Conservation (phyloP, 2,797 vertebrate species). For the Gambusia yucatana region DNA sequence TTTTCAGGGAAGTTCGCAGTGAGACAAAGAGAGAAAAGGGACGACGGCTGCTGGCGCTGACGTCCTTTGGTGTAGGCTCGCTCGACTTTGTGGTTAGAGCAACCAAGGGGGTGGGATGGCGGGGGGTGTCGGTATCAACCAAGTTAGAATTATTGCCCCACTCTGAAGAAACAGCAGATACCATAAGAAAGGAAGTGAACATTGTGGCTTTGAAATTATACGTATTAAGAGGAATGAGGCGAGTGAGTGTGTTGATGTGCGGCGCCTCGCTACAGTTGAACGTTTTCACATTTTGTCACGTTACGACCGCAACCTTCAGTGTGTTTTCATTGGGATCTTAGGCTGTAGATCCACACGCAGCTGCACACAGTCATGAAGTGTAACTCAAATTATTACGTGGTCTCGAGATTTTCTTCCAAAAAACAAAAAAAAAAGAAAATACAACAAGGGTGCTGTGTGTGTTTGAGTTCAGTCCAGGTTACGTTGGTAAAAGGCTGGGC, state of each 20-base stretch:
- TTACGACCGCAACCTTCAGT: neutral
- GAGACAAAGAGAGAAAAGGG: constrained; percentile 27
- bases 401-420: neutral
- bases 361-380: neutral
- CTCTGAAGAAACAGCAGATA: constrained; percentile 46
- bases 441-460: neutral
- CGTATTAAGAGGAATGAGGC: constrained; percentile 32
- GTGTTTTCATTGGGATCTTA: neutral
- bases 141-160: constrained; percentile 56
- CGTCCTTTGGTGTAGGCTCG: constrained; percentile 31
- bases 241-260: constrained; percentile 12
- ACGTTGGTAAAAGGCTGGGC: neutral
- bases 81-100: constrained; percentile 29
- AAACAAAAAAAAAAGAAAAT: too few relatives aligned
- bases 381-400: neutral
- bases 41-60: constrained; percentile 15
- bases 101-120: constrained; percentile 10
- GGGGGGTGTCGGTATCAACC: constrained; percentile 8
- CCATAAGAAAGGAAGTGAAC: constrained; percentile 28
- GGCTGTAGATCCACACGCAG: neutral
- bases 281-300: constrained; percentile 5
- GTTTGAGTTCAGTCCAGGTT: neutral
- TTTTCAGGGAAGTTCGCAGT: constrained; percentile 29
- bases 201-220: constrained; percentile 52
- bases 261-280: neutral